Base-by-base conservation (phyloP, 2,888 invertebrate genomes). In the Dyspetes luteomarginatus region DNA sequence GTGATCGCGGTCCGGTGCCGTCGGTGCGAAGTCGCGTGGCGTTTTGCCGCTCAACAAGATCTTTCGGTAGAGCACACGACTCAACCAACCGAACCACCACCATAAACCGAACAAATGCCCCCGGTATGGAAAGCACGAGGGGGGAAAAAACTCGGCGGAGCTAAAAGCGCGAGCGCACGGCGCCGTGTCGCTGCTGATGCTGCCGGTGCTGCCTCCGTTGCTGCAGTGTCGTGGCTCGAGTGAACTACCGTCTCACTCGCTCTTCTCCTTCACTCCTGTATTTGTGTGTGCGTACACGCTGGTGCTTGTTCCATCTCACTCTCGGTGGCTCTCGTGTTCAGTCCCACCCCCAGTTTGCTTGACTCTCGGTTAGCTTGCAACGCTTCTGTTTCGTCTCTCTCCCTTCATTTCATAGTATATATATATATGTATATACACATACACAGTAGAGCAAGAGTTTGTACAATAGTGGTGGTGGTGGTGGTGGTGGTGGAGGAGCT, bases 1-100 rank as follows among this genome's bases (percentile, higher is more conserved):
- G 43, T 12, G 15, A 76, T 83, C 78, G 68, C 56, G 56, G 45
- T 78, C 80, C 72, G 82, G 84, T 86, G 83, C 86, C 85, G 85
- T 85, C 87, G 86, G 83, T 82, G 83, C 85, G 85, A 73, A 81
- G 87, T 86, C 88, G 88, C 88, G 88, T 87, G 87, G 86, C 85
- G 86, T 86, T 88, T 88, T 88, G 87, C 85, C 88, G 86, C 86
- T 81, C 78, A 65, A 71, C 82, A 77, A 83, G 74, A 72, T 75
- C 36, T 50, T 69, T 56, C n/a, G n/a, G 58, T 62, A 62, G 64
- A 22, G 28, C 15, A 41, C 48, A 15, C 7, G 15, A 50, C 50
- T 55, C 56, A 43, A 55, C 36, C 43, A 36, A 69, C 71, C 65
- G 58, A 52, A 62, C 56, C 71, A 60, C 62, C 28, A 24, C 41